Base-by-base conservation (phyloP, 1,140 invertebrate species). In the Neodiprion virginianus region DNA sequence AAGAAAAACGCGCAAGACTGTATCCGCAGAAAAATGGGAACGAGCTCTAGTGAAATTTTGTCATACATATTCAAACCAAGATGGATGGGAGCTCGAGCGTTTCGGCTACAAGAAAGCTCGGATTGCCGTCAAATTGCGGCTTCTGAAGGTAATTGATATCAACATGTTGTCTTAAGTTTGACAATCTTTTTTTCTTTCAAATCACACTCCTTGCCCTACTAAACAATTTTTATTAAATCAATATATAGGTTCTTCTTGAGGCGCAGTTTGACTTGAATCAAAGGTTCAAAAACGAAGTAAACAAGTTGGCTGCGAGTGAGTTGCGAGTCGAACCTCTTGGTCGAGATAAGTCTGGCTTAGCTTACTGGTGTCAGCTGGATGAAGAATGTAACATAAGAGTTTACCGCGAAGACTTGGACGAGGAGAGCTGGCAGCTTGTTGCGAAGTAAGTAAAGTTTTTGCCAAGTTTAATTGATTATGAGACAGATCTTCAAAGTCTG, bases 71-170 rank as follows among this genome's bases (percentile, higher is more conserved):
- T 95, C 93, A 67, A 92, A 94, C 77, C 94, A 97, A 83, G 97
- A 99, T 92, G 97, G 95, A 74, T 98, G 97, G 97, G 97, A 99
- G 90, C 90, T 99, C 68, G 98, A 99, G 88, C 91, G 96, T 76
- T 97, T 97, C 92, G 97, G 97, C 53, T 99, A 98, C 87, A 96
- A 96, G 84, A 96, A 98, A 89, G 93, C 96, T 76, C 95, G 95
- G 80, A 89, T 96, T 66, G 91, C 92, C 81, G 93, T 97, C 8
- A 98, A 98, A 90, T 90, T 99, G 76, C 91, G 94, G 77, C 91
- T 98, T 79, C 90, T 99, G 67, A 98, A 98, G 92, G 93, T 93
- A 89, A 79, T 69, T 40, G 28, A 40, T 40, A 40, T 40, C 2
- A 40, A 40, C 28, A 40, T 40, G 28, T 40, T 40, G 2, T 40